Base-by-base conservation (phyloP, 2,888 invertebrate genomes). In the Leptinotarsa rubiginosa region DNA sequence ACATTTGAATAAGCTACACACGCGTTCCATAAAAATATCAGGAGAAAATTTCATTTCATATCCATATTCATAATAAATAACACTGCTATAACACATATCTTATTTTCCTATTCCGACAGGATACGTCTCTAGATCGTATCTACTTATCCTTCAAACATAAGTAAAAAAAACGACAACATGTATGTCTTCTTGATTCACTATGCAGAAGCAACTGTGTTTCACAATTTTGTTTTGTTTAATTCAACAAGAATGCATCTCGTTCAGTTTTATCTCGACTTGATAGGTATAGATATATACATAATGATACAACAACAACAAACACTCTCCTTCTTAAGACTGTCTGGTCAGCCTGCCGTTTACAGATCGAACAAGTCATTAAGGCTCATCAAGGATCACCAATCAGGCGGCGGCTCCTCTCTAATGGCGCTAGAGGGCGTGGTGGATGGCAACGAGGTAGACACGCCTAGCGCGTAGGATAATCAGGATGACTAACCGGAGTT, bases 361-460 rank as follows among this genome's bases (percentile, higher is more conserved):
- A 15, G 41, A 62, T 41, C 41, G 62, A 62, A n/a, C 62, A 41
- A 31, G 62, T 62, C 41, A 62, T 62, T 62, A 62, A 62, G 62
- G 62, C 62, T 62, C 62, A 62, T 62, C 62, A 54, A 68, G 52
- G 52, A 41, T 20, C 50, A 31, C 68, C 68, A 68, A 68, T 68
- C 31, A 68, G 41, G 41, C 16, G 16, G 52, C 50, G 54, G 52
- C 20, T n/a, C 7, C 54, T 50, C 52, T 54, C 68, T 50, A 25
- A 68, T 68, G 68, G 68, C 68, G 68, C 68, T 54, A 52, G 68
- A 54, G 52, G 68, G 68, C 54, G 68, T 68, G 68, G 25, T 41
- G 62, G 41, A 31, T 41, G n/a, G 31, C 62, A 41, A 16, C 31
- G 31, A 7, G 18, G 4, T 41, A 41, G 62, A 62, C 62, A 62